A percentile compares a stretch with the other conserved stretches of the same genome.
Evolutionary conservation across 2,113 vertebrate genomes (phyloP).

Genomic region (Melanostigma gelatinosum): DNA sequence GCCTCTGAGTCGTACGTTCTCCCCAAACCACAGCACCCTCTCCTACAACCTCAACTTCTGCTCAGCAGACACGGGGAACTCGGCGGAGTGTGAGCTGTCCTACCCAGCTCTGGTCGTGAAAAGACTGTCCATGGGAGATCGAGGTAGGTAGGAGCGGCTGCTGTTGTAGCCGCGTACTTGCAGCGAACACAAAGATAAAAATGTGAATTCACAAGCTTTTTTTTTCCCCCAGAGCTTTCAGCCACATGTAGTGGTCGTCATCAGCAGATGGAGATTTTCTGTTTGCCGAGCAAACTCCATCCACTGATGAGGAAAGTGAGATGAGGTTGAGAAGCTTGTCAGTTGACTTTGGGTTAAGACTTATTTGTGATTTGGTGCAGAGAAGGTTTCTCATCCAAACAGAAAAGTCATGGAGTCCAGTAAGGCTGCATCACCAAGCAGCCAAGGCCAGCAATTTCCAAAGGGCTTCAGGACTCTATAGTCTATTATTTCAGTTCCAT

Average conservation of each 20-base stretch:
- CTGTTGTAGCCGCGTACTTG: background rate
- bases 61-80: slow-evolving; percentile 54
- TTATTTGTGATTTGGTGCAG: background rate
- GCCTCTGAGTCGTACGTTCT: slow-evolving; percentile 41
- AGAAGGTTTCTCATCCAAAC: background rate
- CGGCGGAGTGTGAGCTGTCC: slow-evolving; percentile 61
- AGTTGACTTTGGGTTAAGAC: too few relatives aligned
- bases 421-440: background rate
- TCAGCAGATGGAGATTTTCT: too few relatives aligned
- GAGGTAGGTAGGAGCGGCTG: slow-evolving; percentile 61
- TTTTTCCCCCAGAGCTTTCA: background rate
- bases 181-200: background rate
- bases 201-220: background rate
- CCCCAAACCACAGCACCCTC: slow-evolving; percentile 51
- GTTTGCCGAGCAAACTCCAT: too few relatives aligned
- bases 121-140: slow-evolving; percentile 79
- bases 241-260: background rate
- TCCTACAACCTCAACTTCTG: slow-evolving; percentile 80
- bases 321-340: too few relatives aligned
- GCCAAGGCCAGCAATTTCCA: background rate
- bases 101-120: slow-evolving; percentile 81
- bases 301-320: too few relatives aligned
- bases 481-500: background rate
- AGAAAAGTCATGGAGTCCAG: background rate
- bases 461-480: too few relatives aligned